These are phyloP conservation scores for Dromococcyx pavoninus DNA, from an alignment of 2,797 vertebrate species.

Conservation along the genomic window DNA sequence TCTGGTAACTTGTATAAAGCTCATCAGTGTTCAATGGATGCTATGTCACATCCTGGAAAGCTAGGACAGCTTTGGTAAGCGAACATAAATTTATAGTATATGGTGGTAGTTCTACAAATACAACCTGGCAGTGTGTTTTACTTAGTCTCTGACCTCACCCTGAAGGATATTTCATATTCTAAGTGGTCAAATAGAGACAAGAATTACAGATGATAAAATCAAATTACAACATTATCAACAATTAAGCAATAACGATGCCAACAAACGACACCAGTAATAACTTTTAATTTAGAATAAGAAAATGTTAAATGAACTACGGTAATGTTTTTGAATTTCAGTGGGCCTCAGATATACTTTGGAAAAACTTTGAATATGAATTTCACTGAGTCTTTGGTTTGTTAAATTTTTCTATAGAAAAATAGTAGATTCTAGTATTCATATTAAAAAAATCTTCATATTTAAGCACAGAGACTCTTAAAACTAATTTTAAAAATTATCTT, in stretches of 20 bases:
- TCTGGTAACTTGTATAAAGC: neutral
- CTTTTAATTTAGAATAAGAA: neutral
- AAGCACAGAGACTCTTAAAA: neutral
- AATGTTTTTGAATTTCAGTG: neutral
- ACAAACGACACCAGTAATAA: neutral
- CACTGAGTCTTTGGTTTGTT: neutral
- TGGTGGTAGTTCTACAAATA: neutral
- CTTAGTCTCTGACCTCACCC: neutral
- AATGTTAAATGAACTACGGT: neutral
- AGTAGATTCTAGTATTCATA: neutral
- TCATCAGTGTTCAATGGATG: neutral
- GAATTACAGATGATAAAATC: neutral
- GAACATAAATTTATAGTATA: neutral
- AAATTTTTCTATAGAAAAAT: neutral
- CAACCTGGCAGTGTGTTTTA: neutral
- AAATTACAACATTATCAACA: neutral
- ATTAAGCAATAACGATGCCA: neutral
- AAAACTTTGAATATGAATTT: neutral
- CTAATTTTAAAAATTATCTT: neutral
- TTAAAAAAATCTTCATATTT: neutral
- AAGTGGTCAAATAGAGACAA: neutral
- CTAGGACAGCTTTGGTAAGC: neutral
- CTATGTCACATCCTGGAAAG: accelerated
- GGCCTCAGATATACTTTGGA: neutral
- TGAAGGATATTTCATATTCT: neutral